phyloP scores from a whole-genome alignment of 2,888 invertebrate species.

The Ernsta delagoae region DNA sequence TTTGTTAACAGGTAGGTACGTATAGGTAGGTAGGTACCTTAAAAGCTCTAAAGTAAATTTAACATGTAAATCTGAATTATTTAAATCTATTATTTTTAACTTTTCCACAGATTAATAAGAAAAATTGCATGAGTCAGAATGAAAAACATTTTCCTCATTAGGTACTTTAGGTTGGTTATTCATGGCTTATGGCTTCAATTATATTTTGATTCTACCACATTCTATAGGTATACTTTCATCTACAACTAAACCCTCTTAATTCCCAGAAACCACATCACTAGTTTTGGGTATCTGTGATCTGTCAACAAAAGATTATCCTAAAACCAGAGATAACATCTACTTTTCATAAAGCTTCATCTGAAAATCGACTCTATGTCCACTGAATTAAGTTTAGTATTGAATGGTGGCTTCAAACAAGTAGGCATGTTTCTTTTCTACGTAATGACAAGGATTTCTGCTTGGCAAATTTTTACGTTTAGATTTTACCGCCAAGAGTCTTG shows the following conservation, averaged over 20 bases:
- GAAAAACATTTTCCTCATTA: no score
- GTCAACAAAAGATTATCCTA: slow-evolving; percentile 82
- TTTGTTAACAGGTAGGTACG: no score
- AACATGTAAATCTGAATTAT: no score
- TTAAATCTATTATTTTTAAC: no score
- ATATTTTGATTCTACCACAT: neutral
- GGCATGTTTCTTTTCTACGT: no score
- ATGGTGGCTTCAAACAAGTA: no score
- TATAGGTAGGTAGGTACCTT: no score
- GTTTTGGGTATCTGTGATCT: slow-evolving; percentile 60
- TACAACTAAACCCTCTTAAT: slow-evolving; percentile 40
- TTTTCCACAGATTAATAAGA: no score
- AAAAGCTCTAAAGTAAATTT: no score
- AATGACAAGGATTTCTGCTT: slow-evolving; percentile 59
- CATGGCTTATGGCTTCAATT: no score
- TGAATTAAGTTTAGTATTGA: slow-evolving; percentile 37
- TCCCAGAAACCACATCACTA: slow-evolving; percentile 60
- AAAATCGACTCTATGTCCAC: slow-evolving; percentile 40
- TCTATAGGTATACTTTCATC: slow-evolving; percentile 16
- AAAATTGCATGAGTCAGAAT: no score
- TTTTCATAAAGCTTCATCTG: slow-evolving; percentile 31
- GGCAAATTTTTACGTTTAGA: slow-evolving; percentile 56
- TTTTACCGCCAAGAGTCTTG: slow-evolving; percentile 56
- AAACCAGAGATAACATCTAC: slow-evolving; percentile 52
- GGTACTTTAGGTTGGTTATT: no score